These are phyloP conservation scores for Aphelocoma coerulescens DNA, from an alignment of 2,113 vertebrate species.

Conservation along the genomic window DNA sequence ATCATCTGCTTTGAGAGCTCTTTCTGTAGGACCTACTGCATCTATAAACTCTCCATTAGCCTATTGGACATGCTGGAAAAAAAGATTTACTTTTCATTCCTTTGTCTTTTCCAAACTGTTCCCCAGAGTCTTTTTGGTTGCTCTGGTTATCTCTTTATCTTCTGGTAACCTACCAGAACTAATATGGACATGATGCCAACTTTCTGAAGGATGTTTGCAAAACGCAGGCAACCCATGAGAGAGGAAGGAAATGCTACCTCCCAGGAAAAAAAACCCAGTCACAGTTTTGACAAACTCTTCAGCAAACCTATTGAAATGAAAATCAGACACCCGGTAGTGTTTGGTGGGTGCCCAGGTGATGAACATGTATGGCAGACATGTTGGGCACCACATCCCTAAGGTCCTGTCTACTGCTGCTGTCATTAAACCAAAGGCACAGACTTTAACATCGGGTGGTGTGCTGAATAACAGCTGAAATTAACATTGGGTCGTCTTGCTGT, in stretches of 20 bases:
- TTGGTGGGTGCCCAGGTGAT: not conserved
- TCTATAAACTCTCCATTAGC: not conserved
- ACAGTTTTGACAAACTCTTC: not conserved
- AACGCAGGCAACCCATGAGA: not conserved
- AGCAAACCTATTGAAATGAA: not conserved
- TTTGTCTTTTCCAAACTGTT: not conserved
- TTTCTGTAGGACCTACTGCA: not conserved
- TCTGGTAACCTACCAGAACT: not conserved
- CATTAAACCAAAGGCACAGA: not conserved
- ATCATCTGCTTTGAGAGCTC: not conserved
- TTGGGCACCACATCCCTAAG: rapidly evolving
- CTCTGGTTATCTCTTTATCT: not conserved
- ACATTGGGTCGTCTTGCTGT: not conserved
- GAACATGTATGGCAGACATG: not conserved
- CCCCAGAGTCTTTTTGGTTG: not conserved
- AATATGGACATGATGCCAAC: not conserved
- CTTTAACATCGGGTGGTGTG: not conserved
- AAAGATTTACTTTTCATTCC: not conserved
- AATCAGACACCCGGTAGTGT: not conserved
- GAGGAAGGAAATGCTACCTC: not conserved
- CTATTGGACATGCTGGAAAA: not conserved
- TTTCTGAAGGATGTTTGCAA: not conserved
- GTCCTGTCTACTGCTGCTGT: not conserved
- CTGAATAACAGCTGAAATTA: not conserved
- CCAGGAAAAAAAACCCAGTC: not conserved